Evolutionary conservation across 2,888 invertebrate species (phyloP).

Genomic region (Eupsilia transversa): DNA sequence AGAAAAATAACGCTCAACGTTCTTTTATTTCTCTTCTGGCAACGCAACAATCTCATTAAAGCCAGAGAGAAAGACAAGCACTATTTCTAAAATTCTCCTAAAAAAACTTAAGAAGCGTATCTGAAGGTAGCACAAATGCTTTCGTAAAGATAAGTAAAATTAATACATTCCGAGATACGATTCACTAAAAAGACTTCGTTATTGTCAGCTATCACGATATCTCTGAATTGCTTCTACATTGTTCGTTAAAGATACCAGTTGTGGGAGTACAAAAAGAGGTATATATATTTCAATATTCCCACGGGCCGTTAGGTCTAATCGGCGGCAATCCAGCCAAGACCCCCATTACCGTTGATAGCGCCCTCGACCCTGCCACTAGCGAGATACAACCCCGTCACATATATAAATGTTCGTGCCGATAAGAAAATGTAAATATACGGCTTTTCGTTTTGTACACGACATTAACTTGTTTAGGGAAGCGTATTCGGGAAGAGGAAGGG

Average conservation of each 20-base stretch:
- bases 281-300: constrained; percentile 82
- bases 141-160: constrained; percentile 54
- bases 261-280: constrained; percentile 56
- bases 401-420: constrained; percentile 79
- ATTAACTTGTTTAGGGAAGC: constrained; percentile 46
- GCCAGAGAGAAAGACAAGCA: constrained; percentile 14
- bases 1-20: constrained; percentile 13
- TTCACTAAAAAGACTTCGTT: constrained; percentile 39
- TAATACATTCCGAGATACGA: constrained; percentile 40
- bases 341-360: constrained; percentile 85
- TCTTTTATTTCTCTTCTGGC: constrained; percentile 32
- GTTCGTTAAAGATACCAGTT: constrained; percentile 56
- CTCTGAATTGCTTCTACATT: constrained; percentile 50
- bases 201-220: constrained; percentile 48
- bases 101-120: constrained; percentile 42
- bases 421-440: constrained; percentile 77
- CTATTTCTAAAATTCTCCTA: constrained; percentile 10
- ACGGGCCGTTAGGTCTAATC: constrained; percentile 84
- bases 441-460: constrained; percentile 55
- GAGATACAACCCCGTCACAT: constrained; percentile 73
- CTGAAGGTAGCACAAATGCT: constrained; percentile 35
- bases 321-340: constrained; percentile 82
- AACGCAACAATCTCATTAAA: constrained; percentile 18
- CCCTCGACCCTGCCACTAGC: constrained; percentile 70
- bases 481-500: not conserved